Base-by-base conservation (phyloP, 53 echinoderm and acorn worm genomes). In the Holothuria leucospilota region DNA sequence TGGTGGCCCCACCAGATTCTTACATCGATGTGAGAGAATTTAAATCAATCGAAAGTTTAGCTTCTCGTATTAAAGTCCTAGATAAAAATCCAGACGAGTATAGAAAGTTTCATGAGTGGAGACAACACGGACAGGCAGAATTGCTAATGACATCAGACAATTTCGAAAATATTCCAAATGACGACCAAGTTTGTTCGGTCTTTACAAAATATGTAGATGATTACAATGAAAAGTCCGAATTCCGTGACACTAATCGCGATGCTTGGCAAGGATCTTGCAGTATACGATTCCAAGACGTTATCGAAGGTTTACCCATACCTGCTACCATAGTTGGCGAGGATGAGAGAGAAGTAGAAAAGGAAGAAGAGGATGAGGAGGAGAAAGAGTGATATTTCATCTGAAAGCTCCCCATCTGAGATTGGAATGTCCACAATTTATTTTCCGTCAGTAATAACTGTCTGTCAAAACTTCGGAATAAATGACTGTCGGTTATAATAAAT, bases 261-360 rank as follows among this genome's bases (percentile, higher is more conserved):
- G 80, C n/a, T 29, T 80, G 80, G 80, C 80, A 27, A 8, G 80
- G 80, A 39, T 80, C 80, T 13, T 80, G 80, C 59, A 60, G 38
- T 59, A 80, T 80, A 59, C 59, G 80, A 51, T 59, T 38, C 6
- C 56, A 58, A 26, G 80, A 80, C 38, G 80, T 80, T 15, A 60
- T 80, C 4, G 39, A 62, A 28, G 18, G 62, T 18, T 59, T 80
- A 29, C 80, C 80, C 18, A 59, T 80, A 38, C 80, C 80, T 18
- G 59, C 12, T 27, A 12, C 58, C 58, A 15, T 29, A 51, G 18
- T 10, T 15, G 77, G n/a, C 24, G 4, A 56, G 4, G 56, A 56
- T 56, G 46, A 11, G 11, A 7, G 6, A 46, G 8, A 46, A 46
- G 46, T 46, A 46, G 46, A 46, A 7, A 7, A 46, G 46, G 46